phyloP scores from a whole-genome alignment of 2,113 vertebrate species.

The Columbina picui region DNA sequence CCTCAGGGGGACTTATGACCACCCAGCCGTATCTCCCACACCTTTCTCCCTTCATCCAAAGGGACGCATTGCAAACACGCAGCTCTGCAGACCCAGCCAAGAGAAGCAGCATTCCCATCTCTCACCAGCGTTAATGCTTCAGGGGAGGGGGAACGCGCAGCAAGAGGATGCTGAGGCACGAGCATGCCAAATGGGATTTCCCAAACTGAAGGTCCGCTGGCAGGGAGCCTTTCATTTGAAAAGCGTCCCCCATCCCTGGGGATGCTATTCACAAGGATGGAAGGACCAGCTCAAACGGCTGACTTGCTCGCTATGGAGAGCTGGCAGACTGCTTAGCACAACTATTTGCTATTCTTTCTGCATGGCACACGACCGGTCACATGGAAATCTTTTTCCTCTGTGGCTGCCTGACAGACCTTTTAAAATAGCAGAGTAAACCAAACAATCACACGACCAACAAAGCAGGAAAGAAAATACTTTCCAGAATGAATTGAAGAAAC shows the following conservation, averaged over 20 bases:
- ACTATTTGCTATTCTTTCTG: slow-evolving; percentile 14
- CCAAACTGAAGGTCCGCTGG: background rate
- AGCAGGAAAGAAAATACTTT: slow-evolving; percentile 35
- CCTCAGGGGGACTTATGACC: background rate
- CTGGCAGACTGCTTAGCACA: background rate
- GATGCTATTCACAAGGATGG: background rate
- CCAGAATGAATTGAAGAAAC: background rate
- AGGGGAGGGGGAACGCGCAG: background rate
- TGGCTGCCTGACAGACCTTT: slow-evolving; percentile 27
- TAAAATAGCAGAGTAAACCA: slow-evolving; percentile 5
- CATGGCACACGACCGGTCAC: background rate
- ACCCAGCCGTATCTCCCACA: background rate
- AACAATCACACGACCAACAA: background rate
- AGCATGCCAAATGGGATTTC: slow-evolving; percentile 4
- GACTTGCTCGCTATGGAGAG: rapidly evolving
- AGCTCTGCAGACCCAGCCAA: background rate
- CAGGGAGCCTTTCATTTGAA: background rate
- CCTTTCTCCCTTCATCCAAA: background rate
- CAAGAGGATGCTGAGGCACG: background rate
- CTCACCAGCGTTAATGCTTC: background rate
- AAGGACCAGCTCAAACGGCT: background rate
- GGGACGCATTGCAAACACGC: rapidly evolving
- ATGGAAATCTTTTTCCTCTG: background rate
- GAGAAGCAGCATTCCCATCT: background rate
- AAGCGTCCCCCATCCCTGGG: background rate